Conservation (phyloP, 2,113 vertebrate genomes). For the Stegastes partitus region DNA sequence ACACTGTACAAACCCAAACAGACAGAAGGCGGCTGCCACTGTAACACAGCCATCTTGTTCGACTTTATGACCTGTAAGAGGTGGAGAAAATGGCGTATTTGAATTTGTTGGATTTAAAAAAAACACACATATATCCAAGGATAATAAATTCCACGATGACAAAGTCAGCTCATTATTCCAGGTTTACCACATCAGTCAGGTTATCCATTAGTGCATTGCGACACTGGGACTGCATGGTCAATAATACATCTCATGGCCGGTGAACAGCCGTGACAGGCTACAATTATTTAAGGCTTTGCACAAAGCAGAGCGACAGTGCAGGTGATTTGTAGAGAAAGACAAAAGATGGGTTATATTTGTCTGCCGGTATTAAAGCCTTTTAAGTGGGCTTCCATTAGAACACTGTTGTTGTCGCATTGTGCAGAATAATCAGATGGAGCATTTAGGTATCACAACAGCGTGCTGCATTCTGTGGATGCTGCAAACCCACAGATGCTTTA, state of each 20-base stretch:
- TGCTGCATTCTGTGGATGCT: neutral
- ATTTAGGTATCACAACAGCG: neutral
- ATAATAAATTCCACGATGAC: slow-evolving; percentile 26
- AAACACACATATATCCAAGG: neutral
- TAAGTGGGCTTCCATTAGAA: slow-evolving; percentile 19
- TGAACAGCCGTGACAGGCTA: slow-evolving; percentile 52
- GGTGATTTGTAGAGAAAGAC: slow-evolving; percentile 53
- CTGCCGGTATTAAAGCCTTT: slow-evolving; percentile 39
- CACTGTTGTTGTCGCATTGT: slow-evolving; percentile 25
- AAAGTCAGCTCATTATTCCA: slow-evolving; percentile 22
- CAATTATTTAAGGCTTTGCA: slow-evolving; percentile 60
- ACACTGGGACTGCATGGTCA: slow-evolving; percentile 36
- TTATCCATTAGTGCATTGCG: slow-evolving; percentile 45
- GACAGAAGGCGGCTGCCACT: neutral
- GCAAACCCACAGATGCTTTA: too few relatives aligned
- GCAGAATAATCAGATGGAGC: slow-evolving; percentile 14
- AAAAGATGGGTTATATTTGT: slow-evolving; percentile 52
- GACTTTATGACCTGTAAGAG: neutral
- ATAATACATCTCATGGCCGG: slow-evolving; percentile 48
- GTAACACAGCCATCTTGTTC: neutral
- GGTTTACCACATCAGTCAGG: slow-evolving; percentile 40
- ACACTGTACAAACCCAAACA: neutral
- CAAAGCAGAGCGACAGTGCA: slow-evolving; percentile 36
- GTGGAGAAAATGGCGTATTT: neutral
- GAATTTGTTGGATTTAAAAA: neutral